Conservation (phyloP, 1,140 invertebrate genomes). For the Druon quercuslanigerum region DNA sequence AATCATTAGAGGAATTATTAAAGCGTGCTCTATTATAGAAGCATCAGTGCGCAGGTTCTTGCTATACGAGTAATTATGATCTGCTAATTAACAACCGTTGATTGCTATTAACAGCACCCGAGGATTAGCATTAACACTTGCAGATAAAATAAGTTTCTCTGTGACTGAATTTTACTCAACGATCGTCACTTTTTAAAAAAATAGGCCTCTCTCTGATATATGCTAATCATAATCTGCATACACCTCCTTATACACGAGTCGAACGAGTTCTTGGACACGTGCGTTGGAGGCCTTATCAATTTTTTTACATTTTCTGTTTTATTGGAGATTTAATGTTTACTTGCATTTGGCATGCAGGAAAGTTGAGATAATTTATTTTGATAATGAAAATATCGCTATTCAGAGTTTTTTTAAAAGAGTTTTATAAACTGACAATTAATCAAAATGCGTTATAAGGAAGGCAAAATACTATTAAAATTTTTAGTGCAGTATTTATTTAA, state of each 20-base stretch:
- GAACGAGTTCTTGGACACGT: slow-evolving; percentile 23
- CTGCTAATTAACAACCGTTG: slow-evolving; percentile 58
- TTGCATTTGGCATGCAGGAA: neutral
- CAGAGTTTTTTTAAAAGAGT: neutral
- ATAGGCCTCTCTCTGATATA: slow-evolving; percentile 2
- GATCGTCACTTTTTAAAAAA: neutral
- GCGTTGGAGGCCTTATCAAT: slow-evolving; percentile 20
- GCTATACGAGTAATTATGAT: slow-evolving; percentile 51
- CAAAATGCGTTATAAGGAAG: too few species aligned
- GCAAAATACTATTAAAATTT: too few species aligned
- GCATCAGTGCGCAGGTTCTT: slow-evolving; percentile 30
- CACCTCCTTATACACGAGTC: neutral
- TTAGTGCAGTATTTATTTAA: too few species aligned
- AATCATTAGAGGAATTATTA: slow-evolving; percentile 60
- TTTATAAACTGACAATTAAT: too few species aligned
- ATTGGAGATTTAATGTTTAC: neutral
- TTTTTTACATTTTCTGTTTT: neutral
- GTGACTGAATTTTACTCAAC: neutral
- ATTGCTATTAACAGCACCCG: slow-evolving; percentile 52
- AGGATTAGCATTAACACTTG: neutral
- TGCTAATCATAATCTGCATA: slow-evolving; percentile 8
- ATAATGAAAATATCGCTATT: neutral
- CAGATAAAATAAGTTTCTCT: too few species aligned
- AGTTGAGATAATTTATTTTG: neutral
- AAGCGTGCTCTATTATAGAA: slow-evolving; percentile 50